These are phyloP conservation scores for Netelia melanura DNA, from an alignment of 2,888 invertebrate species.

Conservation along the genomic window DNA sequence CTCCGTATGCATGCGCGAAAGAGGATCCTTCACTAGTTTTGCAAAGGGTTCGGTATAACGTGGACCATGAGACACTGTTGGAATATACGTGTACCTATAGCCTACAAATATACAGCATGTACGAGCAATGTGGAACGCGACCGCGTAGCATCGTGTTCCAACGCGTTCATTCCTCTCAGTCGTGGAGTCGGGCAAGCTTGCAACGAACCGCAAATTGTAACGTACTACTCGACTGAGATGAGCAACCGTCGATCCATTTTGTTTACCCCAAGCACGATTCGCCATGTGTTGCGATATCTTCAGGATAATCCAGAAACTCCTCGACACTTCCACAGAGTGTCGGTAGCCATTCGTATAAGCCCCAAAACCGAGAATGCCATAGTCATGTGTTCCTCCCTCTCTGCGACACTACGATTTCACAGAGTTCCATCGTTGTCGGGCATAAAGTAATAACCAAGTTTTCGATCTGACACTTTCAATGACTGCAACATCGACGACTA, in stretches of 20 bases:
- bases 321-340: background rate
- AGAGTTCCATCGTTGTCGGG: background rate
- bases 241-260: background rate
- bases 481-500: background rate
- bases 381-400: background rate
- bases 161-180: no score
- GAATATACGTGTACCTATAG: conserved; percentile 10
- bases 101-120: conserved; percentile 7
- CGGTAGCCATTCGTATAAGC: background rate
- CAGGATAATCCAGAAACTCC: conserved; percentile 23
- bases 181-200: background rate
- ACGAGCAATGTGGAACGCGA: conserved; percentile 47
- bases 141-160: conserved; percentile 8
- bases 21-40: conserved; percentile 42
- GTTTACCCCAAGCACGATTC: conserved; percentile 11
- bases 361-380: background rate
- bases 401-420: background rate
- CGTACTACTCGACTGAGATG: background rate
- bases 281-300: conserved; percentile 11
- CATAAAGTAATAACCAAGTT: conserved; percentile 31
- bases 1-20: conserved; percentile 55
- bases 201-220: conserved; percentile 3
- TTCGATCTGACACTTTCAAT: conserved; percentile 9
- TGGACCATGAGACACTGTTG: conserved; percentile 23
- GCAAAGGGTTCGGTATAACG: conserved; percentile 25